Percentiles rank a stretch among this genome's conserved stretches.
These are phyloP conservation scores for Drosophila paulistorum DNA, from an alignment of 1,140 invertebrate species.

Conservation along the genomic window DNA sequence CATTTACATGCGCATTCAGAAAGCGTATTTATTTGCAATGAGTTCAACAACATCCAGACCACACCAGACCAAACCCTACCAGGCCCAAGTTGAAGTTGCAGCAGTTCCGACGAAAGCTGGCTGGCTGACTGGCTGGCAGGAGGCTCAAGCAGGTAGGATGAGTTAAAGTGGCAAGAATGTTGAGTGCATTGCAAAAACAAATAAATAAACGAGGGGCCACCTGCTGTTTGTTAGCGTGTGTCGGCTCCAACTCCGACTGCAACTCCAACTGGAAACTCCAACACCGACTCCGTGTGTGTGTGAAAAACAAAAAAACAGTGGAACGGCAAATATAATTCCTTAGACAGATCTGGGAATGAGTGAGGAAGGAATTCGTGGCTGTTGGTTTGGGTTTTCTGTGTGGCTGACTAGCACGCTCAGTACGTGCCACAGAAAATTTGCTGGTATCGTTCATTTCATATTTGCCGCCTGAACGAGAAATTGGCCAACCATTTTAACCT, in stretches of 20 bases:
- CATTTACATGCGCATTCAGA: constrained; percentile 81
- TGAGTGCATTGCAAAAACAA: constrained; percentile 56
- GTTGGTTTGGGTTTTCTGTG: neutral
- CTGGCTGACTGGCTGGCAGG: no score
- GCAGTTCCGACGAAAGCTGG: neutral
- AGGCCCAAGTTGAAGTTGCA: constrained; percentile 3
- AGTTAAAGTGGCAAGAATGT: constrained; percentile 37
- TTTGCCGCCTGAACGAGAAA: constrained; percentile 47
- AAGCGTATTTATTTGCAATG: constrained; percentile 81
- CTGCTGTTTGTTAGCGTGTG: constrained; percentile 75
- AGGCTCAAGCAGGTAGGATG: constrained; percentile 13
- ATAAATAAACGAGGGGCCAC: constrained; percentile 79
- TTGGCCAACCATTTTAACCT: neutral
- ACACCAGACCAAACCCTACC: neutral
- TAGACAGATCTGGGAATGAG: constrained; percentile 28
- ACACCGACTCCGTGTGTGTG: neutral
- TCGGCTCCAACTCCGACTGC: neutral
- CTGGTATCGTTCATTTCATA: constrained; percentile 52
- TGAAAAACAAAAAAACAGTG: constrained; percentile 7
- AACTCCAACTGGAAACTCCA: neutral
- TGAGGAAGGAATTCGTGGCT: constrained; percentile 1
- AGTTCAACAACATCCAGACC: constrained; percentile 71
- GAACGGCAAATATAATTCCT: constrained; percentile 69
- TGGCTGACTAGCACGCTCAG: neutral
- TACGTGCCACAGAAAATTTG: constrained; percentile 41